These are phyloP conservation scores for Polymixis lichenea DNA, from an alignment of 2,888 invertebrate species.

Conservation along the genomic window DNA sequence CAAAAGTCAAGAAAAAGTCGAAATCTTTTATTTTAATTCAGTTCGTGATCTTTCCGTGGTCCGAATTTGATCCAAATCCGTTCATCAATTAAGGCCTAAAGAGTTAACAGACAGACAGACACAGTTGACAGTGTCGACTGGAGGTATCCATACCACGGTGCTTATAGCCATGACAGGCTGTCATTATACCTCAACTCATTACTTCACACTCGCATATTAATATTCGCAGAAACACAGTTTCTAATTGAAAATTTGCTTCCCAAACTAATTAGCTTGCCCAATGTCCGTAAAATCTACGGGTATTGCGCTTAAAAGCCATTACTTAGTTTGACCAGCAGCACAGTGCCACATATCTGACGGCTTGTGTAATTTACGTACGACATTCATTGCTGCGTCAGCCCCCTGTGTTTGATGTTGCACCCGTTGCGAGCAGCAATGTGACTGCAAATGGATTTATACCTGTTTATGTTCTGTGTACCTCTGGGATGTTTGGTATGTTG, in stretches of 20 bases:
- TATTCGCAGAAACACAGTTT: not conserved
- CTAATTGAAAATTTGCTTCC: constrained; percentile 38
- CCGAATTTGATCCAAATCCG: not conserved
- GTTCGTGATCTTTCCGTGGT: not conserved
- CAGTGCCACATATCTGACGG: constrained; percentile 71
- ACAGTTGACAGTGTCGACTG: too few relatives aligned
- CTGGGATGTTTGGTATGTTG: constrained; percentile 19
- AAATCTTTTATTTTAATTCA: not conserved
- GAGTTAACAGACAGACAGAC: not conserved
- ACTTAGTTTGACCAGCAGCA: constrained; percentile 67
- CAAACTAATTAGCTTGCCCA: constrained; percentile 60
- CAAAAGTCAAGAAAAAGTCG: not conserved
- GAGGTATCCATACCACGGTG: not conserved
- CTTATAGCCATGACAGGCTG: not conserved
- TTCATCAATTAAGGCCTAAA: not conserved
- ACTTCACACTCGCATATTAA: not conserved
- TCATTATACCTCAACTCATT: not conserved
- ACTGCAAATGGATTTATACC: constrained; percentile 72
- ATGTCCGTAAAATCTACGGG: constrained; percentile 64
- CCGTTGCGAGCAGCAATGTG: constrained; percentile 70
- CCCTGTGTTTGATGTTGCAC: constrained; percentile 72
- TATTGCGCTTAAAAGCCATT: constrained; percentile 67
- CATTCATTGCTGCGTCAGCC: constrained; percentile 79
- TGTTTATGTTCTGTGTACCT: constrained; percentile 37
- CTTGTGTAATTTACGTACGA: constrained; percentile 76